These are phyloP conservation scores for Spongia lamella DNA, from an alignment of 37 sponge, comb jelly and placozoan genomes.

Conservation along the genomic window DNA sequence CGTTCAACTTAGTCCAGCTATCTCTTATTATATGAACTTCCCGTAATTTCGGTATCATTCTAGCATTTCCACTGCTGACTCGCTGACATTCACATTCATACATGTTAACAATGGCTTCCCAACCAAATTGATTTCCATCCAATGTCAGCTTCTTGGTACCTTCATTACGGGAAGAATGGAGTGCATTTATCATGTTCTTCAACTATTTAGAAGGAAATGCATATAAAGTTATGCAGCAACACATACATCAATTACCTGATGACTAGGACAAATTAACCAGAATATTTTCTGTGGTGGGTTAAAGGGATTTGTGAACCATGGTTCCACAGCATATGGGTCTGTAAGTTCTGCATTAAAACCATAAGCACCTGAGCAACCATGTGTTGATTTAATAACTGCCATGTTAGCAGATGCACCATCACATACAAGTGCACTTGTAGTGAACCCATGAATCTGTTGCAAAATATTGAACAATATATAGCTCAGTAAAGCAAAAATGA, in stretches of 20 bases:
- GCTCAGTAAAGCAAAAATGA: no score
- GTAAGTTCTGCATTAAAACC: background rate
- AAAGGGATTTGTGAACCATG: background rate
- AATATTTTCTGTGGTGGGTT: background rate
- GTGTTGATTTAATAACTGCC: no score
- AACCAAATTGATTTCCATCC: slow-evolving; percentile 28
- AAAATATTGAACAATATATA: no score
- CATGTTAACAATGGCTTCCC: slow-evolving; percentile 17
- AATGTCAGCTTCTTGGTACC: slow-evolving; percentile 20
- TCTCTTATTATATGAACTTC: slow-evolving; percentile 14
- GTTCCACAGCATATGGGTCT: slow-evolving; percentile 4
- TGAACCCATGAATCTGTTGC: no score
- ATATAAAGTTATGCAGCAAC: no score
- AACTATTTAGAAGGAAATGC: no score
- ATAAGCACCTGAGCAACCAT: no score
- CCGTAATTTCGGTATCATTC: background rate
- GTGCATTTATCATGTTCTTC: slow-evolving; percentile 38
- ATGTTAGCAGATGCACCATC: no score
- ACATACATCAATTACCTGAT: no score
- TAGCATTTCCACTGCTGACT: background rate
- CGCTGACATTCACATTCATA: slow-evolving; percentile 4
- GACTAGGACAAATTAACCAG: slow-evolving; percentile 5
- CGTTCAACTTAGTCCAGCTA: slow-evolving; percentile 14
- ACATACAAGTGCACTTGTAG: no score
- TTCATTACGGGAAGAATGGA: slow-evolving; percentile 20